A percentile compares a stretch with the other conserved stretches of the same genome.
Evolutionary conservation across 1,140 invertebrate genomes (phyloP).

Genomic region (Aricia agestis): DNA sequence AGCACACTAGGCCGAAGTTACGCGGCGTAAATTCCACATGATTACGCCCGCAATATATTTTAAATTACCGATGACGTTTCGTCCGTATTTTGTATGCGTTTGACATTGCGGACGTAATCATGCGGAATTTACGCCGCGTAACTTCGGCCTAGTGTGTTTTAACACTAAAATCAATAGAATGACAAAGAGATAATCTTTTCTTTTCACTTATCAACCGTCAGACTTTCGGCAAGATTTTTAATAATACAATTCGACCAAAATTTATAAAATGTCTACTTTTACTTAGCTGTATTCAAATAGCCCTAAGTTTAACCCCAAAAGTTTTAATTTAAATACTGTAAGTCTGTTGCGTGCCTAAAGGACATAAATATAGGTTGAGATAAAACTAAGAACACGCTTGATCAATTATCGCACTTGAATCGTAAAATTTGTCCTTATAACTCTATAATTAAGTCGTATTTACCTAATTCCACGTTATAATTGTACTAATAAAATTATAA

Average conservation of each 20-base stretch:
- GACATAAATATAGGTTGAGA: neutral
- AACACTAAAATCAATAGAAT: too few relatives aligned
- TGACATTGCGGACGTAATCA: too few relatives aligned
- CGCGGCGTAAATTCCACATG: too few relatives aligned
- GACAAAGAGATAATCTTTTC: too few relatives aligned
- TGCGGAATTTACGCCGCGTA: too few relatives aligned
- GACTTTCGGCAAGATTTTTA: too few relatives aligned
- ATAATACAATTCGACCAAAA: neutral
- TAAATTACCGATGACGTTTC: too few relatives aligned
- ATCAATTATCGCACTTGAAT: conserved; percentile 10
- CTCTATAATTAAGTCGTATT: conserved; percentile 13
- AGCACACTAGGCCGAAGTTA: too few relatives aligned
- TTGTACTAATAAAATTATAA: neutral
- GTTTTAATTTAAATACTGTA: neutral
- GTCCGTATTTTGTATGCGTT: too few relatives aligned
- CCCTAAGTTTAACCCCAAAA: neutral
- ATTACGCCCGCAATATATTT: too few relatives aligned
- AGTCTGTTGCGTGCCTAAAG: conserved; percentile 1
- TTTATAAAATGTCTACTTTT: neutral
- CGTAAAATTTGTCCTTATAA: conserved; percentile 13
- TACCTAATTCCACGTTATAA: neutral
- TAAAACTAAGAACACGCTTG: conserved; percentile 12
- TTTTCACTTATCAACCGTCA: too few relatives aligned
- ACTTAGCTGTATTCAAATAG: neutral
- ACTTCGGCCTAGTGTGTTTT: too few relatives aligned